These are phyloP conservation scores for Percina caprodes DNA, from an alignment of 2,113 vertebrate genomes.

Conservation along the genomic window DNA sequence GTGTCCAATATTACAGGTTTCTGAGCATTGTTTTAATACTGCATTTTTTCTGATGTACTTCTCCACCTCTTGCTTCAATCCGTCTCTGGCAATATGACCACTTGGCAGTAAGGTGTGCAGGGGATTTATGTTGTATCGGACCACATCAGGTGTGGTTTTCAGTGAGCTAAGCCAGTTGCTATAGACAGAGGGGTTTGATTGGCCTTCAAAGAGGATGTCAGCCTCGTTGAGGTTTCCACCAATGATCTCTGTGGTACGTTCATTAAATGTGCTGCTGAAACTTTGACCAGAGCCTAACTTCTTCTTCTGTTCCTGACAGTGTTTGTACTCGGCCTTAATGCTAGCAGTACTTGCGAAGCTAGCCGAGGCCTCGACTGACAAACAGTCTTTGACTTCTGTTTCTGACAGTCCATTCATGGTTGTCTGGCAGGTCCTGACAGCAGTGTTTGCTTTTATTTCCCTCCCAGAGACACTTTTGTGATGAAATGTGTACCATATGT, in stretches of 20 bases:
- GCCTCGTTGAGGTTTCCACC: constrained; percentile 42
- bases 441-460: constrained; percentile 65
- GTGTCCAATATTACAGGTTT: constrained; percentile 62
- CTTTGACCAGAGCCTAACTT: neutral
- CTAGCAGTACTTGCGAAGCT: neutral
- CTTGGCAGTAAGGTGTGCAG: constrained; percentile 72
- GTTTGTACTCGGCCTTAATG: neutral
- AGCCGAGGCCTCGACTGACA: constrained; percentile 67
- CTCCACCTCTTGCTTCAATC: constrained; percentile 78
- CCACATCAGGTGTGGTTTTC: constrained; percentile 64
- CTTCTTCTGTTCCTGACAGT: constrained; percentile 27
- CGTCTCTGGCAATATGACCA: constrained; percentile 20
- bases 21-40: constrained; percentile 75
- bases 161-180: constrained; percentile 53
- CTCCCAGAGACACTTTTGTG: constrained; percentile 61
- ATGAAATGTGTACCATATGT: constrained; percentile 78
- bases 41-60: constrained; percentile 78
- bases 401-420: constrained; percentile 50
- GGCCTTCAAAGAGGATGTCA: constrained; percentile 56
- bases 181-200: constrained; percentile 19
- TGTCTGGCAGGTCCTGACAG: constrained; percentile 66
- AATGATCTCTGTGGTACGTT: constrained; percentile 48
- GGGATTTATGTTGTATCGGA: constrained; percentile 77
- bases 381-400: constrained; percentile 68
- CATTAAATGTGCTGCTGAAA: constrained; percentile 66